Conservation (phyloP, 2,797 vertebrate species). For the Rhabdophis nuchalis region DNA sequence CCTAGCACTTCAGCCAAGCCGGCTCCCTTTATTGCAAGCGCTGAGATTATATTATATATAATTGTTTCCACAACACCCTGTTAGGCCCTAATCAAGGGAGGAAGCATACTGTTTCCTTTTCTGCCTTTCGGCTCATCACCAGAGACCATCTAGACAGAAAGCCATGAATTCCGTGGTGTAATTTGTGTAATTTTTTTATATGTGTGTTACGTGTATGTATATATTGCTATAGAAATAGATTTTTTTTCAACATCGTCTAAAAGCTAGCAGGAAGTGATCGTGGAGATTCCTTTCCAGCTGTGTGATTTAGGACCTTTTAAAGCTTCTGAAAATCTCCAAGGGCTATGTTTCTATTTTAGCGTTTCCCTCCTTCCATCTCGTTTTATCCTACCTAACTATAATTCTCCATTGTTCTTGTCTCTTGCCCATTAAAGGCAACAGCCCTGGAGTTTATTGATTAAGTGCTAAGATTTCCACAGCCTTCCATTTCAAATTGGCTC, state of each 20-base stretch:
- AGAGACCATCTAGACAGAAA: too few species aligned
- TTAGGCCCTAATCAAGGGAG: too few species aligned
- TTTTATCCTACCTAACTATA: neutral
- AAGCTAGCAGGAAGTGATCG: neutral
- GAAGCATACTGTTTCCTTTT: too few species aligned
- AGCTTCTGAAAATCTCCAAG: neutral
- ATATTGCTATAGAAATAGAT: neutral
- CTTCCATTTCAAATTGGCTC: neutral
- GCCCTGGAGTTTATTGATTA: neutral
- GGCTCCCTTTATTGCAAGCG: too few species aligned
- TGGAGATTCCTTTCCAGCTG: neutral
- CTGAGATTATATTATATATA: too few species aligned
- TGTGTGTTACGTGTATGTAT: too few species aligned
- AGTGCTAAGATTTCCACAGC: neutral
- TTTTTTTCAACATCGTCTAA: neutral
- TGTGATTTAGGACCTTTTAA: neutral
- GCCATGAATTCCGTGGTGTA: too few species aligned
- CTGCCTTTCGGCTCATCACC: too few species aligned
- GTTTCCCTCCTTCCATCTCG: neutral
- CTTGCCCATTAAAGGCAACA: neutral
- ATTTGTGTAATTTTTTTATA: too few species aligned
- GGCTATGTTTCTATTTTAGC: neutral
- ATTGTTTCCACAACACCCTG: too few species aligned
- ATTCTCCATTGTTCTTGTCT: neutral
- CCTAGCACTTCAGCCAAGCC: too few species aligned